These are phyloP conservation scores for Galaxias olidus DNA, from an alignment of 2,797 vertebrate genomes.

Conservation along the genomic window DNA sequence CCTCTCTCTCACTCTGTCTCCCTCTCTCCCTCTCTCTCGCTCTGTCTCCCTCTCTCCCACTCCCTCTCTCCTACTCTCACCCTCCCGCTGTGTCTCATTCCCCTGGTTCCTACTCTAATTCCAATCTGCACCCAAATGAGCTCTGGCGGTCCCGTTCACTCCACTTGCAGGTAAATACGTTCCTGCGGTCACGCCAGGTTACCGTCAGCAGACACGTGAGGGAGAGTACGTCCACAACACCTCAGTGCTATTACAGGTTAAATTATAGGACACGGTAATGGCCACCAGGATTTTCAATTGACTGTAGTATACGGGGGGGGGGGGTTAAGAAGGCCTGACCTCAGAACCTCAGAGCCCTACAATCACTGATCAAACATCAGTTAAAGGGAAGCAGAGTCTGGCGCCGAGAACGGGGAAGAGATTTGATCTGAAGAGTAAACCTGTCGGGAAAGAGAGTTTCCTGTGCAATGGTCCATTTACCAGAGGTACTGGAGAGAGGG, in stretches of 20 bases:
- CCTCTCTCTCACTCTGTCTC: not conserved
- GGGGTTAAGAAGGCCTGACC: no score
- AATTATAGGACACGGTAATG: not conserved
- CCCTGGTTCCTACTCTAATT: no score
- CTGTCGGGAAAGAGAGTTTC: conserved; percentile 30
- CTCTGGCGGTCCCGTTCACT: not conserved
- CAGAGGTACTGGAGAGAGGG: conserved; percentile 6
- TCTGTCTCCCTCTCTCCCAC: not conserved
- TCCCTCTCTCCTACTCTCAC: not conserved
- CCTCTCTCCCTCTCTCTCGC: not conserved
- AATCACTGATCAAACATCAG: conserved; percentile 35
- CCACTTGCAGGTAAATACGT: not conserved
- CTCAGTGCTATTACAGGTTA: not conserved
- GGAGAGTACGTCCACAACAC: not conserved
- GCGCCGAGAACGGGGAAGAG: conserved; percentile 19
- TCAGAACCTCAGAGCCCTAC: conserved; percentile 6
- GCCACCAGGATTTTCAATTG: no score
- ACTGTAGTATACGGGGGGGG: no score
- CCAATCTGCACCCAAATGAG: not conserved
- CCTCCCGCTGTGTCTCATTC: not conserved
- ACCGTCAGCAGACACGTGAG: not conserved
- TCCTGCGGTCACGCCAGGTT: not conserved
- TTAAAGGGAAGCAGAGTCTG: conserved; percentile 5
- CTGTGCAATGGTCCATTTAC: conserved; percentile 23
- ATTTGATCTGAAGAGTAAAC: conserved; percentile 47